Percentiles rank a stretch among this genome's conserved stretches.
phyloP scores from a whole-genome alignment of 2,888 invertebrate species.

The Drosophila gaucha region DNA sequence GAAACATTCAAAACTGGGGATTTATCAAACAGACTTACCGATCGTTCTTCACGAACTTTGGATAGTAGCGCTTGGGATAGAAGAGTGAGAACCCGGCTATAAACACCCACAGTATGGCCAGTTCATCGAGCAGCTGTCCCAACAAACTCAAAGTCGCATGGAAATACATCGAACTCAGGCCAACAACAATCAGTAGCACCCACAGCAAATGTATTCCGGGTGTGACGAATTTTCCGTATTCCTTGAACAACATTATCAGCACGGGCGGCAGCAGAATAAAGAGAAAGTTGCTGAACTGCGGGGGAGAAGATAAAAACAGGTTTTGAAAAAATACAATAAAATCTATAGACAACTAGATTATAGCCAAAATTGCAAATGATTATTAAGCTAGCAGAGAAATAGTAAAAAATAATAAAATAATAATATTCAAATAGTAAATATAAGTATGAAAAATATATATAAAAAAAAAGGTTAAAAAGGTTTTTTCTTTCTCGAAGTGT shows the following conservation, averaged over 20 bases:
- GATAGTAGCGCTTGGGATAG: conserved; percentile 89
- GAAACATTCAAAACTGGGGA: conserved; percentile 1
- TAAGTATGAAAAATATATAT: too few species aligned
- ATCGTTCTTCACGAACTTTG: conserved; percentile 88
- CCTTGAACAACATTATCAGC: conserved; percentile 91
- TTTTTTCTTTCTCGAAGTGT: too few species aligned
- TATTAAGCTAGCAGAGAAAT: too few species aligned
- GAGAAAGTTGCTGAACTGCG: conserved; percentile 91
- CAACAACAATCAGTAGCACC: conserved; percentile 91
- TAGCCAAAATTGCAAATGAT: neutral
- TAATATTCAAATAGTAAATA: too few species aligned
- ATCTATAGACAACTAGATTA: neutral
- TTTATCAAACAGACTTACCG: conserved; percentile 85
- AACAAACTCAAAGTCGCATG: conserved; percentile 93
- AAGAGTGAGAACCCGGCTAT: conserved; percentile 92
- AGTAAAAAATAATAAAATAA: too few species aligned
- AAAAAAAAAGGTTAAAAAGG: too few species aligned
- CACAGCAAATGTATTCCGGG: conserved; percentile 92
- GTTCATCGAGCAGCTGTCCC: conserved; percentile 92
- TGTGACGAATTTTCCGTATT: conserved; percentile 90
- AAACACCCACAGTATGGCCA: conserved; percentile 93
- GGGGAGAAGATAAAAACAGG: conserved; percentile 41
- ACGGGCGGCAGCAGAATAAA: conserved; percentile 92
- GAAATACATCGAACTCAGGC: conserved; percentile 92
- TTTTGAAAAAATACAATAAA: neutral